Evolutionary conservation across 2,113 vertebrate species (phyloP), one percentile per base, ranked within the genome.

Genomic region (Megaptera novaeangliae): DNA sequence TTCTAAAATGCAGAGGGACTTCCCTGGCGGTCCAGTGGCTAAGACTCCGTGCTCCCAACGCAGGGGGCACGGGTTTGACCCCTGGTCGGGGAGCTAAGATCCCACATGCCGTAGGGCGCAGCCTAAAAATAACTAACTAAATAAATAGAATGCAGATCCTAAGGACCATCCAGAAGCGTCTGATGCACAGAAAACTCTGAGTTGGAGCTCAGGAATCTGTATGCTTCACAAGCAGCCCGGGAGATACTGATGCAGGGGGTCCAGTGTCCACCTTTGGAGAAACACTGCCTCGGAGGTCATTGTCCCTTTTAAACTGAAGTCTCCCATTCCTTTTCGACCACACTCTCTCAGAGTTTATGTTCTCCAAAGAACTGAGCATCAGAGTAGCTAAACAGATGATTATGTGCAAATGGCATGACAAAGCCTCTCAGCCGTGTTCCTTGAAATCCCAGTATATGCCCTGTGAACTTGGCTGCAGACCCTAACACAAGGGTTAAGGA

Each of bases 371-470:
- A 94, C 95, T 93, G 88, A 98, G 94, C 96, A 95, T 96, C 97
- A 95, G 93, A 98, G 96, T 88, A 96, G 88, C 94, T 98, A 97
- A 95, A 97, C 97, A 97, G 96, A 98, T 34, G 97, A 97, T 97
- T 98, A 96, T 97, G 98, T 97, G 97, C 97, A 98, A 98, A 97
- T 98, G 96, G 97, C 71, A 95, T 95, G 84, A 95, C 97, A 98
- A 91, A 98, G 72, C 93, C 97, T 98, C 97, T 72, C 98, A 97
- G 94, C 96, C 94, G 94, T 96, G 93, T 98, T 97, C 98, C 97
- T 98, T 98, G 97, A 98, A 98, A 98, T 98, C 96, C 97, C 96
- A 97, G 94, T 96, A 91, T 96, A 97, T 97, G 96, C 96, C 98
- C 97, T 11, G 64, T 97, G 96, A 98, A 98, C 96, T 95, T 36